Percentiles rank a stretch among this genome's conserved stretches.
Evolutionary conservation across 2,888 invertebrate species (phyloP).

Genomic region (Platerodrilus igneus): DNA sequence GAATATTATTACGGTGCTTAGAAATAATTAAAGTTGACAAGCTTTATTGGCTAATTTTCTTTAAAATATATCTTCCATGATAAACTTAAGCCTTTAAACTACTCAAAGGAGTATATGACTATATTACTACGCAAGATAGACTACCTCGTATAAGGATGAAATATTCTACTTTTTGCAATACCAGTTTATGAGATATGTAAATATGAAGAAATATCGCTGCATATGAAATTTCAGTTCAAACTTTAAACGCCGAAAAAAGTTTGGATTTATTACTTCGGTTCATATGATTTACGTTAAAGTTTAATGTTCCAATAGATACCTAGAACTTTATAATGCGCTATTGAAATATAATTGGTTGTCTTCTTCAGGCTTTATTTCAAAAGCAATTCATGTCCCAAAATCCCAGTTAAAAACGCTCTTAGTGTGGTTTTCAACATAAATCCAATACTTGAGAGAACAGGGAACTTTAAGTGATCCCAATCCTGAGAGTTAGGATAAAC

Average conservation of each 20-base stretch:
- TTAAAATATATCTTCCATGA: too few species aligned
- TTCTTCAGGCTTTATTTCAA: conserved; percentile 19
- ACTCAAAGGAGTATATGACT: too few species aligned
- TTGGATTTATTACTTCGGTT: conserved; percentile 4
- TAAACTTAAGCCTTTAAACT: too few species aligned
- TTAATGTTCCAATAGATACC: too few species aligned
- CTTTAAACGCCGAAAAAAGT: conserved; percentile 34
- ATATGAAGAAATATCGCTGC: conserved; percentile 43
- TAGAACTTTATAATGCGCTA: too few species aligned
- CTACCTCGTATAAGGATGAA: conserved; percentile 37
- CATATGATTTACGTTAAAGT: conserved; percentile 18
- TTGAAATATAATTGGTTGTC: conserved; percentile 5
- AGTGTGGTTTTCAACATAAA: conserved; percentile 29
- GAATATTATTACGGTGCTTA: too few species aligned
- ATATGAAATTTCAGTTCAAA: conserved; percentile 44
- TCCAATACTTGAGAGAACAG: conserved; percentile 24
- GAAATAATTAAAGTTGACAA: too few species aligned
- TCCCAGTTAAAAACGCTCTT: conserved; percentile 32
- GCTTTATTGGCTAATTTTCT: too few species aligned
- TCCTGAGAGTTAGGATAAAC: conserved; percentile 24
- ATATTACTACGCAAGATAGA: conserved; percentile 28
- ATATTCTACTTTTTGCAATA: conserved; percentile 41
- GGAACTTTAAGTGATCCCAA: conserved; percentile 22
- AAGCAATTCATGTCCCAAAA: conserved; percentile 25
- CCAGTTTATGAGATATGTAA: conserved; percentile 45